Percentiles rank a stretch among this genome's conserved stretches.
These are phyloP conservation scores for Rhagoletis pomonella DNA, from an alignment of 1,140 invertebrate genomes.

Conservation along the genomic window DNA sequence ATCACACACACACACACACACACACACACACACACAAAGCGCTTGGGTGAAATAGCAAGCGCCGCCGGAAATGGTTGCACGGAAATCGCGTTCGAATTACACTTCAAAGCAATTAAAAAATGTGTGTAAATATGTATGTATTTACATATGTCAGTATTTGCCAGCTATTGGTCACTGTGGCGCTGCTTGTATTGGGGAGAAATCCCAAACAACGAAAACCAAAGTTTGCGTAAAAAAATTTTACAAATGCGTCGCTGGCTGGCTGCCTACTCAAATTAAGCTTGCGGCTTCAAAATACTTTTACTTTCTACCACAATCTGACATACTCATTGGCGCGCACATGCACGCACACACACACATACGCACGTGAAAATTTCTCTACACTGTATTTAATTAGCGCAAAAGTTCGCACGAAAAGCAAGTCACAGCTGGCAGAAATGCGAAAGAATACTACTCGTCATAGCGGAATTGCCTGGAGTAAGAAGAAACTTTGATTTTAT, in stretches of 20 bases:
- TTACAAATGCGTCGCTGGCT: neutral
- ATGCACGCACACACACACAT: neutral
- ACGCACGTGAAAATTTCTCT: neutral
- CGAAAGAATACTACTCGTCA: no score
- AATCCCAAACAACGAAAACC: neutral
- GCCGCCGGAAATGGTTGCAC: constrained; percentile 16
- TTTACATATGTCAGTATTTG: neutral
- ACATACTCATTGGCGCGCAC: neutral
- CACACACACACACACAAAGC: neutral
- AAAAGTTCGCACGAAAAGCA: neutral
- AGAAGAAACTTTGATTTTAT: neutral
- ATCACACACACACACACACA: neutral
- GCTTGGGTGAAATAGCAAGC: neutral
- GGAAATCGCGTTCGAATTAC: constrained; percentile 41
- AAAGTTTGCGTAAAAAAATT: neutral
- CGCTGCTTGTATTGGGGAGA: neutral
- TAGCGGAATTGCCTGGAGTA: neutral
- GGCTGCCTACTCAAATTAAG: neutral
- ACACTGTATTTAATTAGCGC: constrained; percentile 47
- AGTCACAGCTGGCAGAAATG: neutral
- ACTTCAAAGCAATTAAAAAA: constrained; percentile 19
- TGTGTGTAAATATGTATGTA: neutral
- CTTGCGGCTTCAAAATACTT: neutral
- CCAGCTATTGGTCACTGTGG: neutral
- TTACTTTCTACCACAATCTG: neutral